Percentiles rank a stretch among this genome's conserved stretches.
These are phyloP conservation scores for Liasis olivaceus DNA, from an alignment of 2,797 vertebrate genomes.

Conservation along the genomic window DNA sequence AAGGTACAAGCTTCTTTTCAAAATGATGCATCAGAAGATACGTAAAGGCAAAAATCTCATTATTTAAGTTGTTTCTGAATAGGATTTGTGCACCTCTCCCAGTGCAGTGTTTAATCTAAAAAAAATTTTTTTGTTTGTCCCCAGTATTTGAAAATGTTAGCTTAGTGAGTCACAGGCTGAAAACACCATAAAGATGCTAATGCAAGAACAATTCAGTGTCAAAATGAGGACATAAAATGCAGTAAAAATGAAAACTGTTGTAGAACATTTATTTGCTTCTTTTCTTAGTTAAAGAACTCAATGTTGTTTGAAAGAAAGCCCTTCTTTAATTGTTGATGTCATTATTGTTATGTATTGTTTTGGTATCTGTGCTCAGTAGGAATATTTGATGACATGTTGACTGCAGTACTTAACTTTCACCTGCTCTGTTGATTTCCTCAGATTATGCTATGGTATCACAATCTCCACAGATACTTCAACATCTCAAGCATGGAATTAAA, in stretches of 20 bases:
- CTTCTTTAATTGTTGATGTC: constrained; percentile 22
- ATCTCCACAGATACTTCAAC: constrained; percentile 9
- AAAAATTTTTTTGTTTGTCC: constrained; percentile 41
- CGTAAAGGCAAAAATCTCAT: constrained; percentile 29
- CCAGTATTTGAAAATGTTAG: constrained; percentile 41
- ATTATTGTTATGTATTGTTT: constrained; percentile 23
- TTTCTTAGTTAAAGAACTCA: constrained; percentile 6
- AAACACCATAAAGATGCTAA: constrained; percentile 10
- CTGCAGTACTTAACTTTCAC: constrained; percentile 9
- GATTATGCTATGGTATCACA: constrained; percentile 23
- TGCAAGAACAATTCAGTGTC: constrained; percentile 10
- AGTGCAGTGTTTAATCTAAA: background rate
- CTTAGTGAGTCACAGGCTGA: constrained; percentile 31
- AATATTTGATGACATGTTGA: constrained; percentile 16
- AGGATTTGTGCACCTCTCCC: constrained; percentile 43
- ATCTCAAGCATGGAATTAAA: constrained; percentile 41
- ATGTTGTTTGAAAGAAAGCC: constrained; percentile 10
- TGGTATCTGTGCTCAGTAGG: background rate
- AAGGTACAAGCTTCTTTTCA: constrained; percentile 46
- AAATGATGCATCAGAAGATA: constrained; percentile 25
- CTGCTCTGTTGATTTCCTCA: constrained; percentile 35
- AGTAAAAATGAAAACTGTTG: background rate
- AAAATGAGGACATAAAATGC: constrained; percentile 20
- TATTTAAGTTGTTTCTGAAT: constrained; percentile 29
- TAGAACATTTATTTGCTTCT: constrained; percentile 20